Conservation (phyloP, 2,113 vertebrate species). For the human region GRCh38 chr3:104512001-104512500, state of each 20-base stretch:
- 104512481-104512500: not conserved
- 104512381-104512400: not conserved
- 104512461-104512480: not conserved
- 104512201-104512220: not conserved
- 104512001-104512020: not conserved
- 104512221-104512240: not conserved
- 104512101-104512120: not conserved
- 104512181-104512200: not conserved
- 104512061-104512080: not conserved
- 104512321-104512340: not conserved
- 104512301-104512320: not conserved
- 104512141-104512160: not conserved
- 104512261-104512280: not conserved
- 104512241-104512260: not conserved
- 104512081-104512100: not conserved
- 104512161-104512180: not conserved
- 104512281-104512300: not conserved
- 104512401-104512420: not conserved
- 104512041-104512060: not conserved
- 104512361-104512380: not conserved
- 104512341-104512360: not conserved
- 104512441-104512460: not conserved
- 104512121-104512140: not conserved
- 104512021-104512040: not conserved
- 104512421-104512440: not conserved